A percentile compares a stretch with the other conserved stretches of the same genome.
phyloP scores from a whole-genome alignment of 1,140 invertebrate species.

The Cydia strobilella region DNA sequence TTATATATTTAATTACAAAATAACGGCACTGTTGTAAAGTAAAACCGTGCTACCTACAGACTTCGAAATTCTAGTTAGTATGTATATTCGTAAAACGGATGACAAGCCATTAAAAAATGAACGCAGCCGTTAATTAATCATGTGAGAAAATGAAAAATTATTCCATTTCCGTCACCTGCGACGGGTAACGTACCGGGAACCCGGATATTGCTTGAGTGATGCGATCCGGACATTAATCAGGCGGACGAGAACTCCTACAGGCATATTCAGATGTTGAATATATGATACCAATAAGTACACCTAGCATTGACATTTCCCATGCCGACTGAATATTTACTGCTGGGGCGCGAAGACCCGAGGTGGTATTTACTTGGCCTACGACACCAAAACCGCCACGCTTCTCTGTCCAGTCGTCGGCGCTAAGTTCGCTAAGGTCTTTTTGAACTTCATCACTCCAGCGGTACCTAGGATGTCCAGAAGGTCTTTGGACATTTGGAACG shows the following conservation, averaged over 20 bases:
- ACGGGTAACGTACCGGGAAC: background rate
- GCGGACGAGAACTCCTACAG: slow-evolving; percentile 38
- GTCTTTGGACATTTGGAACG: too few relatives aligned
- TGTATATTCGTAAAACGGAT: background rate
- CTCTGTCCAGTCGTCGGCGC: too few relatives aligned
- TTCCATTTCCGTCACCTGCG: slow-evolving; percentile 47
- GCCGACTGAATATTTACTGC: too few relatives aligned
- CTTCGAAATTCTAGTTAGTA: too few relatives aligned
- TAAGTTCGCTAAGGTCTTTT: too few relatives aligned
- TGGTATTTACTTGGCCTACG: too few relatives aligned
- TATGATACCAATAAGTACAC: background rate
- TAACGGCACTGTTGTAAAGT: background rate
- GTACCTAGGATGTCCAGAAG: too few relatives aligned
- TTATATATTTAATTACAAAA: too few relatives aligned
- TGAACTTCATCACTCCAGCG: too few relatives aligned
- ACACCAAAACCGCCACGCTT: too few relatives aligned
- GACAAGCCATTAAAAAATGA: background rate
- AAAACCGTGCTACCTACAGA: background rate
- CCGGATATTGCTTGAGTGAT: slow-evolving; percentile 57
- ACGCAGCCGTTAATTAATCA: slow-evolving; percentile 33
- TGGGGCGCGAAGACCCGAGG: too few relatives aligned
- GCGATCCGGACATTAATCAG: slow-evolving; percentile 58
- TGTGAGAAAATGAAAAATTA: slow-evolving; percentile 46
- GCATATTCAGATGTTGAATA: slow-evolving; percentile 32
- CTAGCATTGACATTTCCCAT: too few relatives aligned